Base-by-base conservation (phyloP, 1,140 invertebrate genomes). In the Phortica variegata region DNA sequence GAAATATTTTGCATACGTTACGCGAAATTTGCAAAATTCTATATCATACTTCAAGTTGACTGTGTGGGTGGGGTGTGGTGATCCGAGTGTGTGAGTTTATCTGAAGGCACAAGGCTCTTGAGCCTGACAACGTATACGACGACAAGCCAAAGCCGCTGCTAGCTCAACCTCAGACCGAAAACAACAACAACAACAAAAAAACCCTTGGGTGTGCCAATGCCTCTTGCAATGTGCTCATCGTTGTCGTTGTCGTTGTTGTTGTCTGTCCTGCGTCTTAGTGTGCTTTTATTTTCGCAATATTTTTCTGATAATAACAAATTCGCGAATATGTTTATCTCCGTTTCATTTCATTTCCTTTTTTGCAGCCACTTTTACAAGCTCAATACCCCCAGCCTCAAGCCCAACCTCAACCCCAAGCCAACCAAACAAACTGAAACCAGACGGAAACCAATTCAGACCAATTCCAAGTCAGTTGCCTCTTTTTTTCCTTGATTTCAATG, bases 301-400 rank as follows among this genome's bases (percentile, higher is more conserved):
- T 66, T 66, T 68, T 60, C 60, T 66, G 63, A 66, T 66, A 66
- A 66, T 66, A 66, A 66, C 62, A 68, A 66, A 66, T 68, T 66
- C 62, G 62, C 62, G 62, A 66, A 66, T 66, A 66, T 66, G 62
- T 66, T 66, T 66, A 66, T 66, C 60, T 66, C 59, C 56, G 60
- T 66, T n/a, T n/a, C n/a, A n/a, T 68, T 66, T 63, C 54, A 66
- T 62, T 66, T 59, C n/a, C 58, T 46, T 58, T 53, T 56, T 49
- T 48, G 49, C 17, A 45, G 19, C 15, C 33, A 13, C 2, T 36
- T 49, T 43, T 26, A 21, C 23, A 33, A 34, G 20, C 8, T 33
- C 23, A n/a, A 17, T 17, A 4, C 12, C 5, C 33, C 33, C 33
- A 4, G 8, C 33, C 33, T 3, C 33, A 34, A 3, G 4, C 12